phyloP scores from a whole-genome alignment of 2,113 vertebrate species.

The Chauna torquata region DNA sequence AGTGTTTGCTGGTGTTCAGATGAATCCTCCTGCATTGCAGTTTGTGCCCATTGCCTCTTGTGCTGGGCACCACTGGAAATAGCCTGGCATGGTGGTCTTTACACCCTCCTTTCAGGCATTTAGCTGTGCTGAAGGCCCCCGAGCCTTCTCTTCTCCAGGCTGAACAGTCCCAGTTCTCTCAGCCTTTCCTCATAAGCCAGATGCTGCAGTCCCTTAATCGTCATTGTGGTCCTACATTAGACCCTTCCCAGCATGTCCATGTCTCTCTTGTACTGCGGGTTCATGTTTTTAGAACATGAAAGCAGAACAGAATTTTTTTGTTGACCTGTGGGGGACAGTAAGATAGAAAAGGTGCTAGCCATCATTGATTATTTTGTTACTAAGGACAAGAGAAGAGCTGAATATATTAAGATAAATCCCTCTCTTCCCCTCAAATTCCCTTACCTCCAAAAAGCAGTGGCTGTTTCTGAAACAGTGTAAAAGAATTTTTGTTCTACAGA shows the following conservation, averaged over 20 bases:
- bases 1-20: not conserved
- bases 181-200: not conserved
- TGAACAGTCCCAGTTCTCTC: not conserved
- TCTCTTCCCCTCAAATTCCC: not conserved
- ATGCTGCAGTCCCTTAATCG: not conserved
- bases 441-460: not conserved
- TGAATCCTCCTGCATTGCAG: not conserved
- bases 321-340: not conserved
- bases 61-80: not conserved
- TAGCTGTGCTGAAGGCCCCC: not conserved
- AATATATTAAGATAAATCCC: not conserved
- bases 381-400: not conserved
- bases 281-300: not conserved
- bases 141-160: not conserved
- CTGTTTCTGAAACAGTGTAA: not conserved
- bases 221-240: not conserved
- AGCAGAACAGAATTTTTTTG: not conserved
- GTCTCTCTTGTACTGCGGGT: not conserved
- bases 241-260: not conserved
- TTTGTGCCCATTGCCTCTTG: not conserved
- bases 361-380: not conserved
- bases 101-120: not conserved
- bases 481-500: not conserved
- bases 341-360: not conserved
- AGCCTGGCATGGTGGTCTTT: not conserved